A percentile compares a stretch with the other conserved stretches of the same genome.
Evolutionary conservation across 1,140 invertebrate species (phyloP).

Genomic region (Leucophenga varia): DNA sequence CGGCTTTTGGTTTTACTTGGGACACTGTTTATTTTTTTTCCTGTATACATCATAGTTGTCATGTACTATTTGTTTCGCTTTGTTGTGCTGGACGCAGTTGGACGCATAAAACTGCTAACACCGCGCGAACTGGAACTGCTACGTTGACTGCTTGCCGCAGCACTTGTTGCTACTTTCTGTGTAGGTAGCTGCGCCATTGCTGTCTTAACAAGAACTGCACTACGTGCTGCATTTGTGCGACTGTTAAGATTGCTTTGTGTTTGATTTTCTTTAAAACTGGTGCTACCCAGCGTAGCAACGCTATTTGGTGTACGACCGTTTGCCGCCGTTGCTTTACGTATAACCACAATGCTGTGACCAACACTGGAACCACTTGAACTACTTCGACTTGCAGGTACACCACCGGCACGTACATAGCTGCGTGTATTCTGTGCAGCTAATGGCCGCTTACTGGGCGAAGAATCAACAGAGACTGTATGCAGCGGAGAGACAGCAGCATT

Average conservation of each 20-base stretch:
- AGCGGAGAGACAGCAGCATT: slow-evolving; percentile 5
- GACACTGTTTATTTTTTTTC: slow-evolving; percentile 19
- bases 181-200: slow-evolving; percentile 18
- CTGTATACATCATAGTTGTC: not conserved
- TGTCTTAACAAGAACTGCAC: slow-evolving; percentile 47
- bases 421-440: slow-evolving; percentile 37
- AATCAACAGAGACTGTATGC: slow-evolving; percentile 46
- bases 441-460: slow-evolving; percentile 47
- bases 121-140: slow-evolving; percentile 37
- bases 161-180: slow-evolving; percentile 5
- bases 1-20: slow-evolving; percentile 44
- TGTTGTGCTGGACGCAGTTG: slow-evolving; percentile 56
- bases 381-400: slow-evolving; percentile 69
- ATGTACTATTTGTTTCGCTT: slow-evolving; percentile 58
- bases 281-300: slow-evolving; percentile 29
- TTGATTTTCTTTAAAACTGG: slow-evolving; percentile 50
- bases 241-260: slow-evolving; percentile 2
- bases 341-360: slow-evolving; percentile 42
- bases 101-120: slow-evolving; percentile 62
- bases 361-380: slow-evolving; percentile 71
- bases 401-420: slow-evolving; percentile 28
- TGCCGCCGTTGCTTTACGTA: slow-evolving; percentile 31
- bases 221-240: slow-evolving; percentile 36
- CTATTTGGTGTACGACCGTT: slow-evolving; percentile 8
- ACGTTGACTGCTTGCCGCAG: slow-evolving; percentile 17